A percentile compares a stretch with the other conserved stretches of the same genome.
Conservation (phyloP, 2,888 invertebrate genomes). For the Horisme vitalbata region DNA sequence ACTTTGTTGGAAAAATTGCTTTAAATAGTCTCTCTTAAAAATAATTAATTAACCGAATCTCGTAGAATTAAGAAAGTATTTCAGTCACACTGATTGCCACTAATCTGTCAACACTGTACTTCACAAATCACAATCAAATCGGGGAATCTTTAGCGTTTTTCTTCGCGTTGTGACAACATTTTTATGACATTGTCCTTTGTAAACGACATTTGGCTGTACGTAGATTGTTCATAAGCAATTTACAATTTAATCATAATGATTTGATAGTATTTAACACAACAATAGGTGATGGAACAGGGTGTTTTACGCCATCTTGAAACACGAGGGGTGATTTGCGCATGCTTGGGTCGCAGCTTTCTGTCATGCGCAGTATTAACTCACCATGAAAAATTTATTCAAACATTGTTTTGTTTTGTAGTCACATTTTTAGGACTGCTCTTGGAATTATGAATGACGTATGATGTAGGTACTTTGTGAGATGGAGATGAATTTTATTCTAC, state of each 20-base stretch:
- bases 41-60: conserved; percentile 2
- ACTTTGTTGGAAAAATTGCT: too few species aligned
- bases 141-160: background rate
- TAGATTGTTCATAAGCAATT: conserved; percentile 13
- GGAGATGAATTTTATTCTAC: too few species aligned
- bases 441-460: conserved; percentile 10
- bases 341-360: conserved; percentile 33
- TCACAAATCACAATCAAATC: conserved; percentile 18
- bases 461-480: background rate
- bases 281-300: conserved; percentile 43
- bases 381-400: conserved; percentile 7
- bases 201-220: conserved; percentile 3
- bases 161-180: background rate
- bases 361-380: conserved; percentile 20
- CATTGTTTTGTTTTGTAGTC: conserved; percentile 13
- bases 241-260: conserved; percentile 22
- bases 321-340: conserved; percentile 38
- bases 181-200: conserved; percentile 1
- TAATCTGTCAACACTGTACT: conserved; percentile 50
- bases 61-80: conserved; percentile 31
- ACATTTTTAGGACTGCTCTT: conserved; percentile 5
- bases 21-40: too few species aligned
- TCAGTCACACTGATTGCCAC: conserved; percentile 47
- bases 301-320: conserved; percentile 51
- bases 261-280: conserved; percentile 44